Evolutionary conservation across 2,888 invertebrate species (phyloP), one percentile per base, ranked within the genome.

Genomic region (Saturnia pavonia): DNA sequence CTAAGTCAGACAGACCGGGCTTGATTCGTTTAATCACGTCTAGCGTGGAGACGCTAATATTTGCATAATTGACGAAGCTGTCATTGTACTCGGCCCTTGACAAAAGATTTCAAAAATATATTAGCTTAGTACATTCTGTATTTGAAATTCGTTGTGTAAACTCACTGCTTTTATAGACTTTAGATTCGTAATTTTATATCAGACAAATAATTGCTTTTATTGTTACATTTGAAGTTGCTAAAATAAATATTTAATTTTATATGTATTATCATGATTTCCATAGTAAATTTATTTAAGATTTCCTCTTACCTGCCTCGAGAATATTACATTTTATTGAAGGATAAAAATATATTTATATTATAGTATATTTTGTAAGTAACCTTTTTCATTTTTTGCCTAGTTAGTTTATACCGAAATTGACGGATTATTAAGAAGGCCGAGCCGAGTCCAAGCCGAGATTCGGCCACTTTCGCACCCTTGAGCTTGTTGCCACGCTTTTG

Each of bases 1-100:
- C 57, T 60, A 25, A 54, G 22, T 8, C 54, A 27, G 25, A 60
- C 57, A 6, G 27, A 14, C 25, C 57, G 12, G 57, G 27, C 14
- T 60, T 27, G 57, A 60, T 60, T 60, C 57, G 57, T 27, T 60
- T 60, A 60, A 60, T 60, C 57, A 27, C 27, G 57, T 60, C 57
- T 60, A 25, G 57, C 71, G 71, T 74, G 71, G 71, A 75, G 74
- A 67, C 70, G 73, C 73, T 63, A 73, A 43, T 45, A 68, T 74
- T 70, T 74, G 72, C 74, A 74, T 74, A 63, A 65, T 69, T 66
- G 69, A 69, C 66, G 69, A 69, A 65, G 66, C 40, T 65, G 48
- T 40, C 45, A 57, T 66, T 22, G 65, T 48, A 69, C 34, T 54
- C 34, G 51, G 65, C 69, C 9, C 57, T 25, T 60, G 27, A 60